Evolutionary conservation across 2,113 vertebrate species (phyloP).

Genomic region (Falcunculus frontatus): DNA sequence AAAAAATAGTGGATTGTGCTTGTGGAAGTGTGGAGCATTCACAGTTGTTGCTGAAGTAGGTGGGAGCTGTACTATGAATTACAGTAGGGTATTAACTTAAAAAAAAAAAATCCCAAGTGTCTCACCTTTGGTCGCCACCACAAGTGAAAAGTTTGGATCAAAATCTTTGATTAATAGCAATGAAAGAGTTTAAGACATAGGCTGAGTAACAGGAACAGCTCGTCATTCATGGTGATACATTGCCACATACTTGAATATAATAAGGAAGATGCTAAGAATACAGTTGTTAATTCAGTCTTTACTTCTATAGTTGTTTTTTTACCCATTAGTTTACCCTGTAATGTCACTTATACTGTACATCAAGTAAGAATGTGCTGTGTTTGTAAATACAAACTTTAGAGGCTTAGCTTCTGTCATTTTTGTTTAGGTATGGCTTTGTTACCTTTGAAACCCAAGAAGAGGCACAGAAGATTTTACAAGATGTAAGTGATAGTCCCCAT

Average conservation of each 20-base stretch:
- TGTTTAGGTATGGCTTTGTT: slow-evolving; percentile 86
- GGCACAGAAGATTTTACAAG: slow-evolving; percentile 82
- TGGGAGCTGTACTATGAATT: neutral
- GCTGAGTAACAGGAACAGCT: neutral
- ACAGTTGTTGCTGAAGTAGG: neutral
- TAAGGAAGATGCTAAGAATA: neutral
- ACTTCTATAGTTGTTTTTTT: fast-evolving
- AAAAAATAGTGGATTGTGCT: neutral
- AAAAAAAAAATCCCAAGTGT: neutral
- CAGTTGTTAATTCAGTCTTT: neutral
- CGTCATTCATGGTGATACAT: neutral
- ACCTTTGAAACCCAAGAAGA: slow-evolving; percentile 87
- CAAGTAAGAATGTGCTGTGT: neutral
- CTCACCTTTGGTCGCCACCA: neutral
- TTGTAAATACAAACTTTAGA: neutral
- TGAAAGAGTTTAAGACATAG: neutral
- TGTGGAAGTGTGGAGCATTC: neutral
- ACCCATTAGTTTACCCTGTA: neutral
- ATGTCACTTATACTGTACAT: neutral
- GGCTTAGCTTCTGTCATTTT: neutral
- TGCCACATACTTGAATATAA: neutral
- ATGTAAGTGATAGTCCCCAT: slow-evolving; percentile 66
- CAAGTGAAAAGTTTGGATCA: neutral
- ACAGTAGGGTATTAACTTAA: no score
- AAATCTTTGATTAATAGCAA: neutral